Percentiles rank a stretch among this genome's conserved stretches.
These are phyloP conservation scores for Sorex maritimensis DNA, from an alignment of 2,797 vertebrate species.

Conservation along the genomic window DNA sequence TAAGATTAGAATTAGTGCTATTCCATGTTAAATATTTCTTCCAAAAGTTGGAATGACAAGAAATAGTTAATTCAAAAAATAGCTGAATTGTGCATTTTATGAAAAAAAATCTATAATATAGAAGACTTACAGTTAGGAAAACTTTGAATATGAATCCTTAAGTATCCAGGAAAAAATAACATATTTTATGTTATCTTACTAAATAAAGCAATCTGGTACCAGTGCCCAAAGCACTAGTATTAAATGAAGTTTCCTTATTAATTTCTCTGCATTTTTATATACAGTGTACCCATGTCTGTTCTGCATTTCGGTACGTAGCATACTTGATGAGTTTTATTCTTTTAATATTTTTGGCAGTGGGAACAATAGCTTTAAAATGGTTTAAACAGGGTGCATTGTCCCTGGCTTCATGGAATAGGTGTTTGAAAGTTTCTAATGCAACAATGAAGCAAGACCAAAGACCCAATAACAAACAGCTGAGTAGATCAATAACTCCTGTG, in stretches of 20 bases:
- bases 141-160: conserved; percentile 37
- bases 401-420: conserved; percentile 82
- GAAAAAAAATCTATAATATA: conserved; percentile 16
- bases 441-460: conserved; percentile 84
- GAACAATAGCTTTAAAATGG: conserved; percentile 76
- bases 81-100: conserved; percentile 49
- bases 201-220: conserved; percentile 30
- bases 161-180: conserved; percentile 28
- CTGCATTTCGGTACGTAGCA: background rate
- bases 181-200: conserved; percentile 49
- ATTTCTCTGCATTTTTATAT: conserved; percentile 49
- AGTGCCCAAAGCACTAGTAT: conserved; percentile 25
- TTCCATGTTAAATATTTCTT: conserved; percentile 36
- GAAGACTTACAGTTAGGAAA: conserved; percentile 33
- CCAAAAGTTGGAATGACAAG: background rate
- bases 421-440: conserved; percentile 85
- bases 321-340: conserved; percentile 67
- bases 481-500: conserved; percentile 92
- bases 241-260: conserved; percentile 77
- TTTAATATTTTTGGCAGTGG: conserved; percentile 68
- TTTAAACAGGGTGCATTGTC: conserved; percentile 85
- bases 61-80: conserved; percentile 64
- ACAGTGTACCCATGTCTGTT: accelerated
- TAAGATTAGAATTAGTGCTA: conserved; percentile 45
- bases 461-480: conserved; percentile 86